Percentiles rank a stretch among this genome's conserved stretches.
Conservation (phyloP, 2,113 vertebrate genomes). For the Montifringilla adamsi region DNA sequence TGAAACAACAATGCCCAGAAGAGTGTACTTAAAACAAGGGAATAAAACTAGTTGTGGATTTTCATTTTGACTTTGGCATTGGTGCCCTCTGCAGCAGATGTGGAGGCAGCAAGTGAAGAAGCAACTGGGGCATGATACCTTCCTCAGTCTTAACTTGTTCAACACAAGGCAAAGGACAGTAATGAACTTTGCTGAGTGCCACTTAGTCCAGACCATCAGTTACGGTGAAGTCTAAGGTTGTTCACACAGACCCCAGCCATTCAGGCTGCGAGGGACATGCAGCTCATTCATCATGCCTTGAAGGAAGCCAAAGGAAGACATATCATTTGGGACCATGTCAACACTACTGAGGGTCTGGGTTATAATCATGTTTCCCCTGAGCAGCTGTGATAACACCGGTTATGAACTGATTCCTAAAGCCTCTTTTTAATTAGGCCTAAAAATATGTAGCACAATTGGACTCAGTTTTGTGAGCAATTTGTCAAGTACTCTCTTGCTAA, state of each 20-base stretch:
- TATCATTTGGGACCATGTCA: background rate
- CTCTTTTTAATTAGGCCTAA: background rate
- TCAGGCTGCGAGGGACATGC: background rate
- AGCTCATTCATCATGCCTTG: background rate
- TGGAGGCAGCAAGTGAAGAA: background rate
- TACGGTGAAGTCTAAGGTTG: background rate
- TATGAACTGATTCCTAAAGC: background rate
- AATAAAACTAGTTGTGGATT: background rate
- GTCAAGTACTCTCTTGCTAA: background rate
- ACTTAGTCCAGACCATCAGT: background rate
- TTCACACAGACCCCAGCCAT: background rate
- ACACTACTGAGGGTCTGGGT: background rate
- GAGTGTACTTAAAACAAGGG: background rate
- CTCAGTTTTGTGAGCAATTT: background rate
- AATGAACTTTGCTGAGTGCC: background rate
- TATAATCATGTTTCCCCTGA: fast-evolving
- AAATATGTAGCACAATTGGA: background rate
- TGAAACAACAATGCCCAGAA: background rate
- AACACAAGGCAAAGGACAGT: background rate
- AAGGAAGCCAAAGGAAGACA: background rate
- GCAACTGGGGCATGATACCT: background rate
- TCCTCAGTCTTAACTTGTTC: background rate
- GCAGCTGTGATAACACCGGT: background rate
- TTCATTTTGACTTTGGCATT: background rate
- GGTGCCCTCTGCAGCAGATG: background rate